Base-by-base conservation (phyloP, 2,113 vertebrate species). In the Daubentonia madagascariensis region DNA sequence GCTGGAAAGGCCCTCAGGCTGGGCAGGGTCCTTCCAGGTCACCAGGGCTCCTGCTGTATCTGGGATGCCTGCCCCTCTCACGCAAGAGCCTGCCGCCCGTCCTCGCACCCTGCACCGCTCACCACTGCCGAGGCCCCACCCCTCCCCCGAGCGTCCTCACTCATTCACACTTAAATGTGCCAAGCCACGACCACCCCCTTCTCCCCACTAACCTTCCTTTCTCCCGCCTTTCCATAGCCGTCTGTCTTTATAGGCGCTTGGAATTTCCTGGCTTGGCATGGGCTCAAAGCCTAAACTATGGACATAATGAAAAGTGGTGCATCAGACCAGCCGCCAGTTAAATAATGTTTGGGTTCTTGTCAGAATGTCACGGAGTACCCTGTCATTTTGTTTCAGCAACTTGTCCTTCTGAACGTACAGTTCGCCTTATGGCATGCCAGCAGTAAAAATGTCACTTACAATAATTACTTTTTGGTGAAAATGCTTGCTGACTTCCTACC, bases 361-460 rank as follows among this genome's bases (percentile, higher is more conserved):
- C 81, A 98, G 99, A 98, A 99, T 99, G 99, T 99, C 99, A 99
- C 99, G 76, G 98, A 98, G 98, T 98, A 96, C 98, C 99, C 99
- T 99, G 99, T 99, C 99, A 99, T 99, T 99, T 99, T 99, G 99
- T 98, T 99, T 99, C 98, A 99, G 99, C 99, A 98, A 98, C 98
- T 98, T 98, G 98, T 99, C 98, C 99, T 99, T 99, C 99, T 97
- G 98, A 99, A 98, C 91, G 98, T 98, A 25, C 98, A 98, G 98
- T 98, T 98, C 97, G 98, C 98, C 99, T 98, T 99, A 98, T 99
- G 99, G 98, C 99, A 98, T 97, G 99, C 99, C 99, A 99, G 99
- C 99, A 99, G 99, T 99, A 99, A 99, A 99, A 99, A 99, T 99
- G 99, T 99, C 99, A 99, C 99, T 99, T 99, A 98, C 99, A 99